A percentile compares a stretch with the other conserved stretches of the same genome.
These are phyloP conservation scores for Dryas iulia DNA, from an alignment of 1,140 invertebrate genomes.

Conservation along the genomic window DNA sequence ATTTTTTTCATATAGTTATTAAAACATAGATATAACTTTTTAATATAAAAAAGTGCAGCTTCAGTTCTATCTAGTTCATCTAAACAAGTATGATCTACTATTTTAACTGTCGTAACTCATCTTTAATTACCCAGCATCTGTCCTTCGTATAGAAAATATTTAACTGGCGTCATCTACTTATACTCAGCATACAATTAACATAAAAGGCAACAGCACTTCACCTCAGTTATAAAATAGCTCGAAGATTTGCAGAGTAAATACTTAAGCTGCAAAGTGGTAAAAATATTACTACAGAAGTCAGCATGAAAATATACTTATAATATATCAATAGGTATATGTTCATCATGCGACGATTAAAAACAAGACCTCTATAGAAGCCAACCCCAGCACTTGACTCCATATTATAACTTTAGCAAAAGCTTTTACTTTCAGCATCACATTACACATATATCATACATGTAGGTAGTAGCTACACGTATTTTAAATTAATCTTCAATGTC, in stretches of 20 bases:
- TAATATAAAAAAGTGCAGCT: too few species aligned
- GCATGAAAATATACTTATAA: too few species aligned
- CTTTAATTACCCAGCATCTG: too few species aligned
- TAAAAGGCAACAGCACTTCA: slow-evolving; percentile 43
- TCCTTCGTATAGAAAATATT: slow-evolving; percentile 14
- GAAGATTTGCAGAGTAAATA: slow-evolving; percentile 10
- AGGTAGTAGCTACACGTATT: neutral
- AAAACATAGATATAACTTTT: too few species aligned
- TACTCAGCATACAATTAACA: slow-evolving; percentile 39
- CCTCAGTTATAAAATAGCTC: slow-evolving; percentile 41
- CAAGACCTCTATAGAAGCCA: neutral
- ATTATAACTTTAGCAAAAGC: neutral
- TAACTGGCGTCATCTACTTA: slow-evolving; percentile 13
- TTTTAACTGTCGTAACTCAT: too few species aligned
- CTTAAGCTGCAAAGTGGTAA: slow-evolving; percentile 14
- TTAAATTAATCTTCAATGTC: neutral
- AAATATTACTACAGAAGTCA: neutral
- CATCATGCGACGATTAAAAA: neutral
- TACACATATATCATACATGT: neutral
- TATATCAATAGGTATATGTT: neutral
- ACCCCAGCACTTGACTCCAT: neutral
- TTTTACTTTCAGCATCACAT: neutral
- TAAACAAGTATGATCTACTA: too few species aligned
- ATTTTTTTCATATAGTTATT: too few species aligned
- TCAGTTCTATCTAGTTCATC: too few species aligned